phyloP scores from a whole-genome alignment of 2,888 invertebrate genomes.

The Torymus auratus region DNA sequence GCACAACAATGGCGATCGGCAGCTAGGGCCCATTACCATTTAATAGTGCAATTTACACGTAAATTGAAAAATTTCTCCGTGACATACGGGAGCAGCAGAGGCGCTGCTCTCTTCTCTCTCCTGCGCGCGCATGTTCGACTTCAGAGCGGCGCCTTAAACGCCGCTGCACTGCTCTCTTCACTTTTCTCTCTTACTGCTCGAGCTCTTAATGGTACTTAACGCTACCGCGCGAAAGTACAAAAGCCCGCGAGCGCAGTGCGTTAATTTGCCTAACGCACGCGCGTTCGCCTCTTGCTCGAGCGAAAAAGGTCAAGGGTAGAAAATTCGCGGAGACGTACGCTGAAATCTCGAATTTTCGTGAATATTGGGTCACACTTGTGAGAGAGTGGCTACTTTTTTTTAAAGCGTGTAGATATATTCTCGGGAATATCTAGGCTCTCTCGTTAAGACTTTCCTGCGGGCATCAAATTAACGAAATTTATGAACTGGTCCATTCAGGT shows the following conservation, averaged over 20 bases:
- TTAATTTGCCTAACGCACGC: background rate
- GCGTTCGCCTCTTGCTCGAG: background rate
- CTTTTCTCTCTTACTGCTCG: slow-evolving; percentile 1
- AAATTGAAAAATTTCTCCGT: slow-evolving; percentile 30
- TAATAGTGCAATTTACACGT: slow-evolving; percentile 8
- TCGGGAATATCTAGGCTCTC: background rate
- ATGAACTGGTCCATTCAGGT: background rate
- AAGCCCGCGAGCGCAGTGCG: slow-evolving; percentile 9
- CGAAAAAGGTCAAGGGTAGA: slow-evolving; percentile 33
- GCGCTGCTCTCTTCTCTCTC: too few relatives aligned
- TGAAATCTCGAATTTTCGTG: slow-evolving; percentile 8
- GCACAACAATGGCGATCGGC: too few relatives aligned
- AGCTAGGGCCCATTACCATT: too few relatives aligned
- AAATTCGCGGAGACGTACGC: background rate
- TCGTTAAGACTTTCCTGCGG: slow-evolving; percentile 15
- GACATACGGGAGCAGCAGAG: background rate
- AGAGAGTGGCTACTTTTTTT: too few relatives aligned
- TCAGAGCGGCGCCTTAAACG: slow-evolving; percentile 2
- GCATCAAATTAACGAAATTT: slow-evolving; percentile 22
- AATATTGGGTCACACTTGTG: background rate
- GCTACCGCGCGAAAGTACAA: slow-evolving; percentile 33
- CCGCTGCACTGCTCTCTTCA: background rate
- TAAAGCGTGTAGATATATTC: too few relatives aligned
- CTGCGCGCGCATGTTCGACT: background rate
- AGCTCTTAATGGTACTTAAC: slow-evolving; percentile 28